Base-by-base conservation (phyloP, 2,888 invertebrate species). In the Dromius quadrimaculatus region DNA sequence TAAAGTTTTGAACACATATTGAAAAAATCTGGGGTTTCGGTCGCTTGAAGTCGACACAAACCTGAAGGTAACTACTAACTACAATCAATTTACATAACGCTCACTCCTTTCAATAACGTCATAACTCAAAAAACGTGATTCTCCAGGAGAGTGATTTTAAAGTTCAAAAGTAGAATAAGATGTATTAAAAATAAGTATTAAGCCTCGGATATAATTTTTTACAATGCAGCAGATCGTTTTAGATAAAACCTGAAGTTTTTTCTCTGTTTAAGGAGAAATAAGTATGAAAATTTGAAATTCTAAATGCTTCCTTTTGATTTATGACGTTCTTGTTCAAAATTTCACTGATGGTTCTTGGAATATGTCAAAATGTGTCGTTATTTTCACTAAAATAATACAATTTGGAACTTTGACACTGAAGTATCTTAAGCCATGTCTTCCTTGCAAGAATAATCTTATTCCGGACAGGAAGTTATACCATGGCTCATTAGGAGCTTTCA, bases 101-200 rank as follows among this genome's bases (percentile, higher is more conserved):
- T 34, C 34, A 34, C 34, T 34, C 34, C 1, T 34, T 34, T 34
- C 34, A 34, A 34, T n/a, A 34, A 34, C 34, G 34, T 34, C 34
- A 34, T 34, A 34, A 9, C 8, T 34, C 34, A 34, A 34, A 34
- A 34, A 34, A 34, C 34, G n/a, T 34, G 34, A 34, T 34, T 34
- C n/a, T 34, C n/a, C 34, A 34, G 34, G 34, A 34, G 34, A 34
- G 34, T 34, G 34, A 34, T 34, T 34, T 34, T 34, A 34, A 34
- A 34, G 34, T 34, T 34, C n/a, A 34, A 34, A 34, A 34, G 34
- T 34, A 34, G 1, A 34, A 34, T 34, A 34, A 34, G n/a, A 34
- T 34, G 34, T 34, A 34, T 34, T 34, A 34, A 34, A 34, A 34
- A 34, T 34, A 34, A 34, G n/a, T 34, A 34, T 34, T 8, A 34